Base-by-base conservation (phyloP, 2,888 invertebrate species). In the Dryadula phaetusa region DNA sequence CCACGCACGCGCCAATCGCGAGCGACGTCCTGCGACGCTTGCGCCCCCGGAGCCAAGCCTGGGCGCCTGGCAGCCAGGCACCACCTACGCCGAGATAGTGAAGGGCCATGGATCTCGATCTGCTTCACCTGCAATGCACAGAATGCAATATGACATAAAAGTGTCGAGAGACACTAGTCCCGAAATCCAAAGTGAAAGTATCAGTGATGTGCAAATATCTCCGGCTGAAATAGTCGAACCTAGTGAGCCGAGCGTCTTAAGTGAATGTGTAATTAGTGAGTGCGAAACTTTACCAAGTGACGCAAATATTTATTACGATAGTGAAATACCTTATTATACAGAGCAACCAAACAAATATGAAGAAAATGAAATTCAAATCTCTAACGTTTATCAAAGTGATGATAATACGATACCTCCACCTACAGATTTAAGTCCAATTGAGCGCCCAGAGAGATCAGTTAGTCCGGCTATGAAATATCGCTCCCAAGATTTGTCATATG, bases 21-120 rank as follows among this genome's bases (percentile, higher is more conserved):
- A 91, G 34, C 91, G 93, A 70, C 90, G 94, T 75, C 90, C 95
- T 71, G 66, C 66, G 60, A 62, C 67, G 66, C 71, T 64, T 68
- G 74, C 73, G 67, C 65, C 70, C 92, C 74, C 95, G 95, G 0
- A 94, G 94, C 49, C 95, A 96, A 28, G n/a, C 16, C 82, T 96
- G 96, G 44, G 46, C 16, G 94, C 95, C 81, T 96, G 96, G 96
- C 83, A 92, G 49, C 95, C 95, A 3, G 96, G 96, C 25, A 94
- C 96, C 56, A 95, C 96, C 54, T 97, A 97, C 84, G 96, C 97
- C 56, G 96, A 96, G 86, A 95, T 97, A 72, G 93, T 97, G 70
- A 94, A 95, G 75, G 96, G 97, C 90, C 78, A 79, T 72, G 79
- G 82, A 79, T 88, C 87, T 52, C 80, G 91, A 72, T 87, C 90